Conservation (phyloP, 2,797 vertebrate species). For the Acrossocheilus wenchowensis region DNA sequence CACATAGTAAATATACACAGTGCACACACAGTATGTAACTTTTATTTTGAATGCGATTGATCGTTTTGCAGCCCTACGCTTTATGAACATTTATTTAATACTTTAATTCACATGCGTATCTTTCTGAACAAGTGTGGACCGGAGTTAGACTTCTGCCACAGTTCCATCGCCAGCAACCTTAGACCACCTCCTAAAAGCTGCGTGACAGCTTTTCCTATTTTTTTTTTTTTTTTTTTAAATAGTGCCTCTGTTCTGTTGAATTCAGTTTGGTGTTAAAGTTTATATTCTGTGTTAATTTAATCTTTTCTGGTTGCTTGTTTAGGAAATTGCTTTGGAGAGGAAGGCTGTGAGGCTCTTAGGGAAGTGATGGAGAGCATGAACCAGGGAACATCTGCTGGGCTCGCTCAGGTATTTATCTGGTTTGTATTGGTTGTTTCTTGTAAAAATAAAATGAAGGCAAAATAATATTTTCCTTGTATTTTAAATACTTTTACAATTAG, state of each 20-base stretch:
- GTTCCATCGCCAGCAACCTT: no score
- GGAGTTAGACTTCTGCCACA: no score
- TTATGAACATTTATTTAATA: no score
- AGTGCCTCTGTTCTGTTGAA: not conserved
- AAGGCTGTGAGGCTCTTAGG: slow-evolving; percentile 90
- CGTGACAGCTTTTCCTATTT: no score
- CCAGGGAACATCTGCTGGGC: slow-evolving; percentile 83
- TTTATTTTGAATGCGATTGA: no score
- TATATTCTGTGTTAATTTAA: slow-evolving; percentile 14
- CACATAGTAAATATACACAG: no score
- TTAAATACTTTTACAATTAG: not conserved
- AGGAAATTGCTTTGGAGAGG: slow-evolving; percentile 93
- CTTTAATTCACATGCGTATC: no score
- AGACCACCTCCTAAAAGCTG: no score
- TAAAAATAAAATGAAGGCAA: not conserved
- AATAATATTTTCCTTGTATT: not conserved
- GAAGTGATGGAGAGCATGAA: slow-evolving; percentile 85
- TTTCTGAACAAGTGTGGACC: no score
- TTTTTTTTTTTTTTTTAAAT: not conserved
- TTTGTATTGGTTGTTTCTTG: not conserved
- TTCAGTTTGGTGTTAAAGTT: not conserved
- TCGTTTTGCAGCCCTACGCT: no score
- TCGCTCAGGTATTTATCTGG: slow-evolving; percentile 84
- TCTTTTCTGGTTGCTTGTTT: slow-evolving; percentile 47
- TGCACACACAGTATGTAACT: no score